Conservation (phyloP, 1,140 invertebrate species). For the Octopus sinensis region DNA sequence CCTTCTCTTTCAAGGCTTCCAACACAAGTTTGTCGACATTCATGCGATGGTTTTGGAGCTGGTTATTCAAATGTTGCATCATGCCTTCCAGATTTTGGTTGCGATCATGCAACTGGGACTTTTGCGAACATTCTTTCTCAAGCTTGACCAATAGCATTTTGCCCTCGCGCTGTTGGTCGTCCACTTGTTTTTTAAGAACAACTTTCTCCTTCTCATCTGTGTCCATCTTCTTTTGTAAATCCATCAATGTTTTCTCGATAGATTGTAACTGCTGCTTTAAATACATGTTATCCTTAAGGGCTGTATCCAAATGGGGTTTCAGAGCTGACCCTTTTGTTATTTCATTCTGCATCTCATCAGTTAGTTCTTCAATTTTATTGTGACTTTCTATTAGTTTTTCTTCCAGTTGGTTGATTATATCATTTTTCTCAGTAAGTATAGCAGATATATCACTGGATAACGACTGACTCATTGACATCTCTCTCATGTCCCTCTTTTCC, state of each 20-base stretch:
- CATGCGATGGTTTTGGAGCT: conserved; percentile 11
- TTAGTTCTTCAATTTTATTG: conserved; percentile 45
- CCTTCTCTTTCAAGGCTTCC: not conserved
- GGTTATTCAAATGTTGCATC: conserved; percentile 36
- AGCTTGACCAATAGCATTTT: conserved; percentile 33
- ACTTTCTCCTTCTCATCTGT: conserved; percentile 40
- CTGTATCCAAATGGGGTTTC: conserved; percentile 32
- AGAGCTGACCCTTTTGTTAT: conserved; percentile 40
- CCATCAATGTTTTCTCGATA: conserved; percentile 35
- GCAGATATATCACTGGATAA: conserved; percentile 44
- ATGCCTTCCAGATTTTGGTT: conserved; percentile 39
- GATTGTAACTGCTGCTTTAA: conserved; percentile 38
- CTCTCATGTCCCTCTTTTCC: conserved; percentile 40
- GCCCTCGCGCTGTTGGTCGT: conserved; percentile 25
- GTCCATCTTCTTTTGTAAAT: conserved; percentile 33
- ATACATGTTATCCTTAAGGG: conserved; percentile 36
- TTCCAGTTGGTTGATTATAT: conserved; percentile 49
- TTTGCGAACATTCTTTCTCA: conserved; percentile 37
- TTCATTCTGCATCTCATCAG: conserved; percentile 45
- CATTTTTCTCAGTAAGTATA: conserved; percentile 47
- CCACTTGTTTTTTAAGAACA: conserved; percentile 36
- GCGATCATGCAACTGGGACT: conserved; percentile 32
- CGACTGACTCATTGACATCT: conserved; percentile 39
- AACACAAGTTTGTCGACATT: not conserved
- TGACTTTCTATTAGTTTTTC: conserved; percentile 52